Conservation (phyloP, 2,797 vertebrate genomes). For the Babyrousa celebensis region DNA sequence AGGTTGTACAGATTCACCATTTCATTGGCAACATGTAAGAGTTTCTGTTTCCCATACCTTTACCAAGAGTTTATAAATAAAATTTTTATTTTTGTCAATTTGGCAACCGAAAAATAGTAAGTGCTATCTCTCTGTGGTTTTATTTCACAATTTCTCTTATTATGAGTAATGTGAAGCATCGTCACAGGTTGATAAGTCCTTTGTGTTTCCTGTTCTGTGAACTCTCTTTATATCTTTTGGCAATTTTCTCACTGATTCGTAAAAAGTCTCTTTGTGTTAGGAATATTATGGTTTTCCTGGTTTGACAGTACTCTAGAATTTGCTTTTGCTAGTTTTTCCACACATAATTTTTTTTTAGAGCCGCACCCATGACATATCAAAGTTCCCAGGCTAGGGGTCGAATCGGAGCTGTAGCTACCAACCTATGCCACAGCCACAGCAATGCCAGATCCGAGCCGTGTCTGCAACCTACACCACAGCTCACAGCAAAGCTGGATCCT, state of each 20-base stretch:
- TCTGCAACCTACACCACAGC: too few relatives aligned
- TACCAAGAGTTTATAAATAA: not conserved
- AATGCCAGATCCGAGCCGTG: too few relatives aligned
- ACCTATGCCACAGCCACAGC: too few relatives aligned
- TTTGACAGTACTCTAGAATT: conserved; percentile 56
- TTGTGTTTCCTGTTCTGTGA: not conserved
- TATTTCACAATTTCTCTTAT: not conserved
- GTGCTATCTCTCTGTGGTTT: not conserved
- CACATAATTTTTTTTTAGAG: not conserved
- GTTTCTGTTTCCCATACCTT: not conserved
- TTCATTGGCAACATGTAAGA: not conserved
- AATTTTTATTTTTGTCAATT: not conserved
- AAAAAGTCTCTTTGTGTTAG: conserved; percentile 7
- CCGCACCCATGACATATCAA: too few relatives aligned
- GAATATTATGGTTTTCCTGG: conserved; percentile 23
- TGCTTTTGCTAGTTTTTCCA: conserved; percentile 46
- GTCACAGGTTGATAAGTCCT: conserved; percentile 17
- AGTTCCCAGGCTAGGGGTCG: too few relatives aligned
- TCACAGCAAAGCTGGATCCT: too few relatives aligned
- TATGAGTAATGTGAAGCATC: not conserved
- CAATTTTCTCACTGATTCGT: not conserved
- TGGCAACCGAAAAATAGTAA: conserved; percentile 13
- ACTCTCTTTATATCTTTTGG: not conserved
- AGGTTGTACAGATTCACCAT: not conserved
- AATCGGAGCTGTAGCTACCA: too few relatives aligned